These are phyloP conservation scores for Eulemur macaco DNA, from an alignment of 2,113 vertebrate species.

Conservation along the genomic window DNA sequence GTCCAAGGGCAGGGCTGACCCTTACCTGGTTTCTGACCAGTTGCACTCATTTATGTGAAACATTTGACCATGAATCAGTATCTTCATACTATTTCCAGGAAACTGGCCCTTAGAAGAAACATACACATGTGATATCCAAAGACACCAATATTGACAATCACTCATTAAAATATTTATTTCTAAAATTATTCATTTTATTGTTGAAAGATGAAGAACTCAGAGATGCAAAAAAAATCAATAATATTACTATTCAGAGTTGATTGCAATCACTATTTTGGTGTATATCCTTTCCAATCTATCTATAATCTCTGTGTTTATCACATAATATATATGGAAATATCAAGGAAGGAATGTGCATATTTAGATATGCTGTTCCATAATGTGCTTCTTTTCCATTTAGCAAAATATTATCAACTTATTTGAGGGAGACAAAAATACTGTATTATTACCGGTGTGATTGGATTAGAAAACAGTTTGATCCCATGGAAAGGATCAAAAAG, in stretches of 20 bases:
- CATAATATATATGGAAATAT: background rate
- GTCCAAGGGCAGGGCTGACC: background rate
- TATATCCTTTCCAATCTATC: background rate
- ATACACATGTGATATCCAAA: background rate
- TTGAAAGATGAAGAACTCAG: background rate
- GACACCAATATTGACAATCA: background rate
- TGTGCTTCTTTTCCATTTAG: background rate
- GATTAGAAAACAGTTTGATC: background rate
- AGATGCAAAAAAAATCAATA: background rate
- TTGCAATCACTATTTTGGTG: background rate
- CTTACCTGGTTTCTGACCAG: background rate
- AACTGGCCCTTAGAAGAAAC: background rate
- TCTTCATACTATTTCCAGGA: background rate
- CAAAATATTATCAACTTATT: slow-evolving; percentile 3
- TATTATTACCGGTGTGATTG: background rate
- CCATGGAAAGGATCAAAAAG: background rate
- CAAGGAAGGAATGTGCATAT: background rate
- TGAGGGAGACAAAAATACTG: background rate
- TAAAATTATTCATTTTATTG: background rate
- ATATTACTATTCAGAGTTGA: background rate
- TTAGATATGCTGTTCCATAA: background rate
- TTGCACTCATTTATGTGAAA: background rate
- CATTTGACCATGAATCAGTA: background rate
- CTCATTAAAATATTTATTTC: background rate
- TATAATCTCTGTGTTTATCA: background rate